Base-by-base conservation (phyloP, 1,140 invertebrate genomes). In the Choristoneura fumiferana region DNA sequence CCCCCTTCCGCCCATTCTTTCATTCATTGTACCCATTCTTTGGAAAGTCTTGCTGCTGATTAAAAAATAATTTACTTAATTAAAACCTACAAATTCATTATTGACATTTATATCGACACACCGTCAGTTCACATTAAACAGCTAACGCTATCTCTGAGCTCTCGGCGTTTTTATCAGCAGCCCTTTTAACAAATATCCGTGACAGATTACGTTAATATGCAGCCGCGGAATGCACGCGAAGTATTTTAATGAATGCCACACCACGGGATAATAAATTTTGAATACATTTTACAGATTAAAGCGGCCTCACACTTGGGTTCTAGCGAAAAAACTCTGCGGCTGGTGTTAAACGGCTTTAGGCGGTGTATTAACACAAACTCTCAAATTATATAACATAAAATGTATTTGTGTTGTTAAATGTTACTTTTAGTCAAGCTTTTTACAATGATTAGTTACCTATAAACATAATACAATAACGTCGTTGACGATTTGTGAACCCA, bases 211-310 rank as follows among this genome's bases (percentile, higher is more conserved):
- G 71, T 68, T 69, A n/a, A n/a, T n/a, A 73, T 29, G 63, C 62
- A 63, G 40, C 15, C 56, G 65, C 57, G 67, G 63, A 65, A 58
- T 60, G 69, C 58, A 68, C 62, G 62, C 61, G 57, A 67, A 73
- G 77, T 69, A 78, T 79, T 79, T 83, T 81, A 83, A 83, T 81
- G 73, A 83, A 81, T 81, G 63, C 72, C 68, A 74, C 69, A 73
- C 71, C 64, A 65, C 57, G 33, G 59, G 33, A 54, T 67, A 71
- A 78, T 79, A 75, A 71, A 83, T 78, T 73, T 72, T 61, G 60
- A 62, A 56, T 69, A 60, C 62, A 75, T 75, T 72, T 63, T 61
- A 63, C 68, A 71, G 72, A 75, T 81, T 78, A 67, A 76, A 65
- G 68, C 63, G 54, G 36, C 60, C 57, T 38, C 49, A 58, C 65